phyloP scores from a whole-genome alignment of 2,797 vertebrate species.

The Sebastolobus alascanus region DNA sequence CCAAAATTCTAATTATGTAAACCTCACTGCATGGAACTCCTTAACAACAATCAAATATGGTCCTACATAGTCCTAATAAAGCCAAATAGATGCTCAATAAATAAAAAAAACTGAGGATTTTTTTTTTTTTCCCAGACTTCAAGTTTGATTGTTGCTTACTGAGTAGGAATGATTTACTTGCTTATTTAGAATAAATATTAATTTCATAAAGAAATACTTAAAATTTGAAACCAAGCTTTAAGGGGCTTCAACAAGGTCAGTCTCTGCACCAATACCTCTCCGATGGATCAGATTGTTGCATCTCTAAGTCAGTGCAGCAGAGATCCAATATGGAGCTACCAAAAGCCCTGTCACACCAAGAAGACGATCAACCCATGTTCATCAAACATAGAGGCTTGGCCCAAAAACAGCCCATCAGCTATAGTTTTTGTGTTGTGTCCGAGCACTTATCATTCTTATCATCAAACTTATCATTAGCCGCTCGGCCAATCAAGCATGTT shows the following conservation, averaged over 20 bases:
- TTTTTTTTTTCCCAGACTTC: fast-evolving
- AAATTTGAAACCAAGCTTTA: background rate
- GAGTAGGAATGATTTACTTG: background rate
- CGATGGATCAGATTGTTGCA: background rate
- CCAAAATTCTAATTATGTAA: background rate
- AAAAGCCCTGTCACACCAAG: background rate
- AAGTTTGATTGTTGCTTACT: background rate
- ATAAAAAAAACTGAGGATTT: no score
- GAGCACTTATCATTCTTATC: background rate
- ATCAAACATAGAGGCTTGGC: background rate
- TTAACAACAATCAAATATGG: background rate
- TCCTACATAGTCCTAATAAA: background rate
- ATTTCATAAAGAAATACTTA: background rate
- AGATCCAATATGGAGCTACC: background rate
- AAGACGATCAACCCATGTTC: background rate
- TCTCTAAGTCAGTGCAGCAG: background rate
- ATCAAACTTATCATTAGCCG: background rate
- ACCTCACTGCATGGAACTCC: background rate
- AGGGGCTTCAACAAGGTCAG: background rate
- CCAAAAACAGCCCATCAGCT: background rate
- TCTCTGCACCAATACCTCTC: background rate
- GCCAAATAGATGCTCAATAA: background rate
- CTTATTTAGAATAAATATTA: background rate
- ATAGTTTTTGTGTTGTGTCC: background rate
- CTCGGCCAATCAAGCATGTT: background rate